Conservation (phyloP, 2,888 invertebrate genomes). For the Trisateles emortualis region DNA sequence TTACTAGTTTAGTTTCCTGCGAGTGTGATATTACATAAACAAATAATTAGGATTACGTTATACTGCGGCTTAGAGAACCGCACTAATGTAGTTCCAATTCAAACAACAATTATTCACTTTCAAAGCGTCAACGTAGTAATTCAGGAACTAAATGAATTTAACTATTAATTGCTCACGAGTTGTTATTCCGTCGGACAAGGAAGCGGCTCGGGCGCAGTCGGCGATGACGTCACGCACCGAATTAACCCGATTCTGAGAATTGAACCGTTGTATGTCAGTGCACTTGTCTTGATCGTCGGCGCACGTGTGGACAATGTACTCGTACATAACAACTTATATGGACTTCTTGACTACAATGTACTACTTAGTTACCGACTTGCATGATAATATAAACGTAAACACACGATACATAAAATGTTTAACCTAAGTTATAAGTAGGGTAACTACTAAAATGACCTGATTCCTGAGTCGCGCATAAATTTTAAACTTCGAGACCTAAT, state of each 20-base stretch:
- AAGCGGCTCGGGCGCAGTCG: constrained; percentile 57
- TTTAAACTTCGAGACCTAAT: too few relatives aligned
- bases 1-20: constrained; percentile 9
- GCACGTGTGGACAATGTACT: constrained; percentile 72
- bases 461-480: too few relatives aligned
- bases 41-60: constrained; percentile 24
- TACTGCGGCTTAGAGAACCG: constrained; percentile 10
- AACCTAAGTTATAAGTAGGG: too few relatives aligned
- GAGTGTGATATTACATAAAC: constrained; percentile 27
- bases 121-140: constrained; percentile 41
- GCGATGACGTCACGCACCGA: constrained; percentile 77
- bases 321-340: constrained; percentile 38
- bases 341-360: constrained; percentile 11
- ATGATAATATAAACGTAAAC: too few relatives aligned
- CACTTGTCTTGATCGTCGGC: constrained; percentile 75
- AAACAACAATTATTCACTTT: constrained; percentile 42
- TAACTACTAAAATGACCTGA: too few relatives aligned
- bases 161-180: constrained; percentile 59
- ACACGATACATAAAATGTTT: too few relatives aligned
- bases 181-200: constrained; percentile 66
- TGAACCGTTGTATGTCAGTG: constrained; percentile 75
- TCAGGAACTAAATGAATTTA: constrained; percentile 56
- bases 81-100: constrained; percentile 20
- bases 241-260: constrained; percentile 83
- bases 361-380: too few relatives aligned